Percentiles rank a stretch among this genome's conserved stretches.
Conservation (phyloP, 2,797 vertebrate species). For the Acestrorhynchus altus region DNA sequence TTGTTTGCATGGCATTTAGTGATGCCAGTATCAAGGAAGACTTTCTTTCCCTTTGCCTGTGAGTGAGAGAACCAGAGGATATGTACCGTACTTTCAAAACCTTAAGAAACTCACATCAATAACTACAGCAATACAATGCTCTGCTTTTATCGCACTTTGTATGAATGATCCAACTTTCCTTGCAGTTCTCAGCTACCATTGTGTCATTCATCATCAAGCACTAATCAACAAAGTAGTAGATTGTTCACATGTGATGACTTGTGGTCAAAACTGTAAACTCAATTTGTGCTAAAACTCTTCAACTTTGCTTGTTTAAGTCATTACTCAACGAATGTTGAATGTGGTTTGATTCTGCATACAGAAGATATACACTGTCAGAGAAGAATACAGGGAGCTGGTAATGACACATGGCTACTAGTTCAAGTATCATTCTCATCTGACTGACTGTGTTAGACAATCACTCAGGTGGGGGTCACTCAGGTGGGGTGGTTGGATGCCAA, state of each 20-base stretch:
- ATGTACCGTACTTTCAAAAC: slow-evolving; percentile 26
- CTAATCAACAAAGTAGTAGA: too few relatives aligned
- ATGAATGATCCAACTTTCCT: slow-evolving; percentile 39
- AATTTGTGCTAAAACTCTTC: slow-evolving; percentile 29
- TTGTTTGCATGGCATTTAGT: slow-evolving; percentile 30
- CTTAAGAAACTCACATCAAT: slow-evolving; percentile 38
- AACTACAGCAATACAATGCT: slow-evolving; percentile 19
- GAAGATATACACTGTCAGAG: too few relatives aligned
- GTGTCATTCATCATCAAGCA: too few relatives aligned
- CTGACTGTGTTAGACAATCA: too few relatives aligned
- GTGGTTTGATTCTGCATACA: slow-evolving; percentile 10
- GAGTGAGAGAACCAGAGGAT: too few relatives aligned
- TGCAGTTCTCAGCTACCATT: slow-evolving; percentile 40
- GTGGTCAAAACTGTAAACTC: slow-evolving; percentile 47
- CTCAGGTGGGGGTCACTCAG: too few relatives aligned
- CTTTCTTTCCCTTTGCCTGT: too few relatives aligned
- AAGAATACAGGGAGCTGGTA: too few relatives aligned
- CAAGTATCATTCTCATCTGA: too few relatives aligned
- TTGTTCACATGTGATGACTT: slow-evolving; percentile 46
- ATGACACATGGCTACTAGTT: too few relatives aligned
- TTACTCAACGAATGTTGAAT: slow-evolving; percentile 39
- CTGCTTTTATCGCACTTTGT: slow-evolving; percentile 33
- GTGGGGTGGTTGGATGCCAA: too few relatives aligned
- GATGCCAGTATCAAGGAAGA: slow-evolving; percentile 6
- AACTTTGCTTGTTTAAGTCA: slow-evolving; percentile 29